Evolutionary conservation across 1,140 invertebrate genomes (phyloP), one percentile per base, ranked within the genome.

Genomic region (Temnothorax longispinosus): DNA sequence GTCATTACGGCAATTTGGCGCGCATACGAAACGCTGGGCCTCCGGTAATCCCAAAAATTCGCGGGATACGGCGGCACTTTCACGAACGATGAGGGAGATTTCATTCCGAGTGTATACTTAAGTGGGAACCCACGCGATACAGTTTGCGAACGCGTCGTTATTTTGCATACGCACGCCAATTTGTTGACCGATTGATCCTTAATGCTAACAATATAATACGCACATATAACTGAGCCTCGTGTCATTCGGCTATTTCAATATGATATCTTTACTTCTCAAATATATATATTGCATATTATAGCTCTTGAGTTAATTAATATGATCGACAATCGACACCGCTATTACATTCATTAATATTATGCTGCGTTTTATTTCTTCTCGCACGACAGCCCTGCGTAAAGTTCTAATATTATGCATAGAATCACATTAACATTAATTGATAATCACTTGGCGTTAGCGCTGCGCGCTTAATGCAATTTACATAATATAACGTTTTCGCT

Each of bases 1-100:
- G 89, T 93, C 91, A 93, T 93, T 93, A 93, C 88, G 87, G 92
- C 93, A 93, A 93, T 93, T 93, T 93, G 89, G 90, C 85, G 92
- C 87, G 89, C 89, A 91, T 90, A 91, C 89, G 87, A 87, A 90
- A 89, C 76, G 47, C 41, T 18, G 74, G 74, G 65, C 50, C 35
- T 82, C 54, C 50, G 38, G 71, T 90, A 72, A 72, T 81, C 62
- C 62, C 81, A 77, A 90, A 90, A 90, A 90, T 85, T 88, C 82
- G 82, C 54, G 56, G 72, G 60, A 86, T 67, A 27, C 78, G 58
- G 50, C 71, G 62, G 74, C 82, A 62, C 74, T 85, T 85, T 85
- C 74, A 56, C 82, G 47, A 76, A 62, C 69, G 78, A 58, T 52
- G 44, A 54, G 27, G 32, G 62, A 38, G 52, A 82, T 74, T 74